Evolutionary conservation across 1,140 invertebrate species (phyloP).

Genomic region (Panagrolaimus sp.): DNA sequence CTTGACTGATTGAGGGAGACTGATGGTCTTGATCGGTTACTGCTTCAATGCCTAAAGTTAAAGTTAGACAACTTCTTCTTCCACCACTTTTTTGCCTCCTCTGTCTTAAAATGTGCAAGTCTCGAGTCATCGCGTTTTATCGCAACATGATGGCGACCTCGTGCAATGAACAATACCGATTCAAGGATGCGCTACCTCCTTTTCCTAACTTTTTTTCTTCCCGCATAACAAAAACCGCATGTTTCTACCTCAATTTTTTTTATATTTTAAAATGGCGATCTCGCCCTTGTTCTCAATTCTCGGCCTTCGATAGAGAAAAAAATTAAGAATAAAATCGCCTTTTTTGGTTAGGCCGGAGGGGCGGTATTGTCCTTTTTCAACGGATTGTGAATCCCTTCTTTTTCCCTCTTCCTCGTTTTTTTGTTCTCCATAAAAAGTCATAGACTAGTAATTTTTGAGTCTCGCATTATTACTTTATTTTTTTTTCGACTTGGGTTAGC

Average conservation of each 20-base stretch:
- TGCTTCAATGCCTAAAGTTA: neutral
- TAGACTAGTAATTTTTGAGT: too few relatives aligned
- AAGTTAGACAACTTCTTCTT: neutral
- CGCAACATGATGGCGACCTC: constrained; percentile 7
- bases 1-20: too few relatives aligned
- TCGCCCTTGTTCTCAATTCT: constrained; percentile 13
- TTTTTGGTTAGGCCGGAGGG: too few relatives aligned
- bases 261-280: constrained; percentile 10
- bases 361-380: too few relatives aligned
- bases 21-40: neutral
- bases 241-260: neutral
- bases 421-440: too few relatives aligned
- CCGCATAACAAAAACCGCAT: constrained; percentile 8
- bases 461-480: too few relatives aligned
- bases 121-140: neutral
- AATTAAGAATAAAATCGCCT: too few relatives aligned
- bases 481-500: too few relatives aligned
- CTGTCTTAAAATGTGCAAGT: too few relatives aligned
- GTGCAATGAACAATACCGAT: constrained; percentile 8
- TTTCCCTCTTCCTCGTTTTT: too few relatives aligned
- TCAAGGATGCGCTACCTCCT: constrained; percentile 10
- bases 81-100: too few relatives aligned
- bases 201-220: constrained; percentile 2
- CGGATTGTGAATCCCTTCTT: too few relatives aligned
- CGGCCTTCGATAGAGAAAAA: neutral